Evolutionary conservation across 2,113 vertebrate species (phyloP).

Genomic region (Micromys minutus): DNA sequence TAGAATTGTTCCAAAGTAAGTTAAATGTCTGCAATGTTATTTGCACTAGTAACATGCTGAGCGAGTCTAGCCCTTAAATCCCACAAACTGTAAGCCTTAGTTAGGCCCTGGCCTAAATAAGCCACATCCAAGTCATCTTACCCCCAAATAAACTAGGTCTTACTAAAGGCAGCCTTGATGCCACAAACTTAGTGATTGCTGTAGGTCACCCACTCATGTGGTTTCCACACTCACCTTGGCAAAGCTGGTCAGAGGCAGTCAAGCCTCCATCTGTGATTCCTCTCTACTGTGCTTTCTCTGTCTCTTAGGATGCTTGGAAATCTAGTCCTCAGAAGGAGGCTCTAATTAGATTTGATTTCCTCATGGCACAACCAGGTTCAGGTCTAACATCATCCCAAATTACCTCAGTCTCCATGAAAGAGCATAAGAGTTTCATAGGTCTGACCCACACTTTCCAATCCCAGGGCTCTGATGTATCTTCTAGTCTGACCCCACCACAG

Average conservation of each 20-base stretch:
- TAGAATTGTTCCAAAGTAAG: conserved; percentile 17
- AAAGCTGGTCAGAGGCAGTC: not conserved
- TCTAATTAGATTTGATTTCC: not conserved
- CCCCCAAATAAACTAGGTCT: conserved; percentile 19
- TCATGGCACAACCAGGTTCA: conserved; percentile 8
- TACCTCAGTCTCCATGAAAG: not conserved
- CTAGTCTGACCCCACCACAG: not conserved
- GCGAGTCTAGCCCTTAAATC: conserved; percentile 13
- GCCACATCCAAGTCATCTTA: not conserved
- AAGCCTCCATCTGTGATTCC: not conserved
- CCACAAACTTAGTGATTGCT: not conserved
- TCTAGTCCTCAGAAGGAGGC: not conserved
- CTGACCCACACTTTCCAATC: not conserved
- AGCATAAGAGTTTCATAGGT: not conserved
- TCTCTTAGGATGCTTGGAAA: not conserved
- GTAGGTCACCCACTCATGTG: not conserved
- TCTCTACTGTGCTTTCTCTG: not conserved
- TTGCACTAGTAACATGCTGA: conserved; percentile 42
- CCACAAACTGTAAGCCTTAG: not conserved
- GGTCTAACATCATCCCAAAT: not conserved
- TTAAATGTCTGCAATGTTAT: conserved; percentile 44
- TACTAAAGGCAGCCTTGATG: not conserved
- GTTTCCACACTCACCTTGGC: not conserved
- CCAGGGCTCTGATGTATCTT: not conserved
- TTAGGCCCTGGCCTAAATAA: conserved; percentile 42